Evolutionary conservation across 2,113 vertebrate genomes (phyloP).

Genomic region (Mobula hypostoma): DNA sequence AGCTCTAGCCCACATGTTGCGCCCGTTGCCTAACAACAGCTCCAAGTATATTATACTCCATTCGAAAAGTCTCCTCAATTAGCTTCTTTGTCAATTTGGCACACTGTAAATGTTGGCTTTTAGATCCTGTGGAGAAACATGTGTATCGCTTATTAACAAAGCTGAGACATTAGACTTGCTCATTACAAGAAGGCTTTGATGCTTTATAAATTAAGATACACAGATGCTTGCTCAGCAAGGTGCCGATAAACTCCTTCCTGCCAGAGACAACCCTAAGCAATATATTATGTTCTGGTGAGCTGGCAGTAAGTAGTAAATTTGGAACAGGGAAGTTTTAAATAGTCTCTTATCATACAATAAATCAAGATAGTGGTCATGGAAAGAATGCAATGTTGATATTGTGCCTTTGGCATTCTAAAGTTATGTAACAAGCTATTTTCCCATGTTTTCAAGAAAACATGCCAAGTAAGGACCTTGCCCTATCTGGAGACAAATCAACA

Average conservation of each 20-base stretch:
- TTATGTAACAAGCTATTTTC: neutral
- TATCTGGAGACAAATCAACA: neutral
- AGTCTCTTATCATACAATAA: neutral
- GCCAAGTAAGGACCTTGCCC: neutral
- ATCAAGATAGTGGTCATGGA: neutral
- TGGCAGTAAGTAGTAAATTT: neutral
- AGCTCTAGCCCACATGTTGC: neutral
- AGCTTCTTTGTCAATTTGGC: neutral
- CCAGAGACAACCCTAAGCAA: neutral
- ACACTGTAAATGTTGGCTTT: neutral
- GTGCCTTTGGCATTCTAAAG: neutral
- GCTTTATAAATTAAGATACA: neutral
- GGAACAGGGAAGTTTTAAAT: neutral
- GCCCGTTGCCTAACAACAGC: neutral
- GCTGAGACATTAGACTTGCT: neutral
- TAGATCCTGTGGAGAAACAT: neutral
- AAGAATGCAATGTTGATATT: neutral
- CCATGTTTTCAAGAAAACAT: neutral
- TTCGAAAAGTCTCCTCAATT: neutral
- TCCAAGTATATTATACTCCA: neutral
- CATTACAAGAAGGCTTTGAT: slow-evolving; percentile 20
- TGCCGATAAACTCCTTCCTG: slow-evolving; percentile 25
- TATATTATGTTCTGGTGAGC: neutral
- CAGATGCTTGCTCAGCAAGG: slow-evolving; percentile 16
- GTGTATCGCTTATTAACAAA: neutral